Evolutionary conservation across 2,797 vertebrate genomes (phyloP).

Genomic region (Graptemys geographica): DNA sequence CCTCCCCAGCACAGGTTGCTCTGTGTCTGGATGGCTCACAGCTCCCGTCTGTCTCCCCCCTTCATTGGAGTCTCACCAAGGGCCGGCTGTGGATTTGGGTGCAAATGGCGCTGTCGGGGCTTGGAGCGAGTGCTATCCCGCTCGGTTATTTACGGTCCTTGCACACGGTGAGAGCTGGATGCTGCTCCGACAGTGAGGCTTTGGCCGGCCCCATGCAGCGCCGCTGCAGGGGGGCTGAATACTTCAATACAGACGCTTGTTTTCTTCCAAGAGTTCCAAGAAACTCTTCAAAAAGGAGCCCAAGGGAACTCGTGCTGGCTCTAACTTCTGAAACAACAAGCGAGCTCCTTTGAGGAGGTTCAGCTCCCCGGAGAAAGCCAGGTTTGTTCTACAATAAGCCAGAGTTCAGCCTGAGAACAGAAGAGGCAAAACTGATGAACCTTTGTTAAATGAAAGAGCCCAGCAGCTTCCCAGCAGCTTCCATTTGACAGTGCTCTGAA

Average conservation of each 20-base stretch:
- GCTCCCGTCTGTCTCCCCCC: background rate
- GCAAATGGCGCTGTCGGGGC: background rate
- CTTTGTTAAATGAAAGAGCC: slow-evolving; percentile 50
- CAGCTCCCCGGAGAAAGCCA: slow-evolving; percentile 70
- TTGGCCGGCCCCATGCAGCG: slow-evolving; percentile 61
- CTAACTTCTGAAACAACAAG: slow-evolving; percentile 68
- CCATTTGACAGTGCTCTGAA: slow-evolving; percentile 28
- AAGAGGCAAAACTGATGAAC: slow-evolving; percentile 65
- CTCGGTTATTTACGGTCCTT: slow-evolving; percentile 33
- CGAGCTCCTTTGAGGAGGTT: slow-evolving; percentile 60
- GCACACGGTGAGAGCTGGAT: slow-evolving; percentile 29
- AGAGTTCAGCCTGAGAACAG: slow-evolving; percentile 66
- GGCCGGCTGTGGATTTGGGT: background rate
- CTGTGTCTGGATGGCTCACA: background rate
- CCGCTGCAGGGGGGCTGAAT: slow-evolving; percentile 54
- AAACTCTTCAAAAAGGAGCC: slow-evolving; percentile 62
- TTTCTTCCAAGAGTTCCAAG: slow-evolving; percentile 76
- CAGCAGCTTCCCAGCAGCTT: slow-evolving; percentile 67
- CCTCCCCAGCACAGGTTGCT: background rate
- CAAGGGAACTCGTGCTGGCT: slow-evolving; percentile 60
- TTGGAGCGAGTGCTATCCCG: background rate
- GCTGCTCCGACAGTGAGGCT: slow-evolving; percentile 43
- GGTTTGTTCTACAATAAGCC: slow-evolving; percentile 70
- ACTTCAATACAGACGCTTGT: slow-evolving; percentile 54
- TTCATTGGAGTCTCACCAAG: background rate